Evolutionary conservation across 2,888 invertebrate species (phyloP), one percentile per base, ranked within the genome.

Genomic region (Drosophila anomalipes): DNA sequence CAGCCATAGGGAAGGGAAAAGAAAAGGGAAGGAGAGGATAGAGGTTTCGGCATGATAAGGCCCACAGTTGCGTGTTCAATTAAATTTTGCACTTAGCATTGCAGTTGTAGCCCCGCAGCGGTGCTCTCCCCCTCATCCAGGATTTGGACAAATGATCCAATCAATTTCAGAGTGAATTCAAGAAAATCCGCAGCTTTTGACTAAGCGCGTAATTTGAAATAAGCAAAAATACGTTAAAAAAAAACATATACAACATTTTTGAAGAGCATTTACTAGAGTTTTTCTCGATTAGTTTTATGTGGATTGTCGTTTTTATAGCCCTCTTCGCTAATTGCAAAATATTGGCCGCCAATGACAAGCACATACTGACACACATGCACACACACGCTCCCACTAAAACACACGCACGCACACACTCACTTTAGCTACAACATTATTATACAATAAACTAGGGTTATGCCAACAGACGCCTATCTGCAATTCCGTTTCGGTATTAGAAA

Each of bases 241-340:
- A 14, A 22, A 14, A 26, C 4, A 10, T 3, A 19, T 16, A 30
- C 1, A n/a, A 5, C 0, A 16, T 47, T 26, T 47, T 47, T 26
- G 54, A 22, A 22, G 47, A 39, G 35, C 59, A 54, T 59, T 63
- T 57, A 37, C 47, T 32, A 52, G 61, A 64, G 32, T 75, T 78
- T 77, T 65, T 61, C 76, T 77, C 84, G 86, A 86, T 86, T 86
- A 89, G 84, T 89, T 89, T 89, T 87, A 91, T 91, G 90, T 79
- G 90, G 90, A 91, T 91, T 87, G 83, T 81, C 77, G 64, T 82
- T 91, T 91, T 89, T 90, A 90, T 83, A 63, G 61, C 73, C 32
- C 53, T 28, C 41, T 30, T 30, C 65, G 79, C 84, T 88, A 88
- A 88, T 88, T 88, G 88, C 90, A 83, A 88, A 88, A 88, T 88